Evolutionary conservation across 2,797 vertebrate species (phyloP), one percentile per base, ranked within the genome.

Genomic region (Chiroxiphia lanceolata): DNA sequence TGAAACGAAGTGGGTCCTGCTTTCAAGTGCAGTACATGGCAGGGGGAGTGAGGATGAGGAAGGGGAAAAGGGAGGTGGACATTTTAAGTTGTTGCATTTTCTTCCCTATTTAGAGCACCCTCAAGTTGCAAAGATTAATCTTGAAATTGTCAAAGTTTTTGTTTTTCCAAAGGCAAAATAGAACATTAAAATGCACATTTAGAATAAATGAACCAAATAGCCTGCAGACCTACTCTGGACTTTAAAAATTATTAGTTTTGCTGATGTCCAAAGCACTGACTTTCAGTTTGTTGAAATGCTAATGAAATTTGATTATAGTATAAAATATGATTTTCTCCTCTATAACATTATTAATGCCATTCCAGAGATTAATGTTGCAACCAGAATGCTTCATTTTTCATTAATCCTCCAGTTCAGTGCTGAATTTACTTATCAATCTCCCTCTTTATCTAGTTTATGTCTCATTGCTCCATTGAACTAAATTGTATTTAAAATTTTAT

Each of bases 221-320:
- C 57, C 81, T 74, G 44, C 45, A 83, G 79, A 93, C 21, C 33
- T 87, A 29, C 61, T 64, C 29, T 68, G 61, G 85, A 90, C 72
- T 40, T 91, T 83, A 42, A 64, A 86, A 71, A 51, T 89, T 13
- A 93, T 91, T 83, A 65, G 38, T 93, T 91, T 90, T 88, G 15
- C 61, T 83, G 53, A 50, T 80, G 42, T 86, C 90, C 65, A 60
- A 80, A 85, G 38, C 57, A 80, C 56, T 57, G 68, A 80, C 69
- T 81, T 94, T 61, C 79, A 88, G 80, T 93, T 96, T 94, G 95
- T 94, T 94, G 90, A 94, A 94, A 93, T 81, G 65, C 14, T 94
- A 95, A 95, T 95, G 76, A 86, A 93, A 81, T 88, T 95, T 90
- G 29, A 86, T 93, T 95, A 78, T 47, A 86, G 91, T 75, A 83